A percentile compares a stretch with the other conserved stretches of the same genome.
phyloP scores from a whole-genome alignment of 2,888 invertebrate genomes.

The Cosmia trapezina region DNA sequence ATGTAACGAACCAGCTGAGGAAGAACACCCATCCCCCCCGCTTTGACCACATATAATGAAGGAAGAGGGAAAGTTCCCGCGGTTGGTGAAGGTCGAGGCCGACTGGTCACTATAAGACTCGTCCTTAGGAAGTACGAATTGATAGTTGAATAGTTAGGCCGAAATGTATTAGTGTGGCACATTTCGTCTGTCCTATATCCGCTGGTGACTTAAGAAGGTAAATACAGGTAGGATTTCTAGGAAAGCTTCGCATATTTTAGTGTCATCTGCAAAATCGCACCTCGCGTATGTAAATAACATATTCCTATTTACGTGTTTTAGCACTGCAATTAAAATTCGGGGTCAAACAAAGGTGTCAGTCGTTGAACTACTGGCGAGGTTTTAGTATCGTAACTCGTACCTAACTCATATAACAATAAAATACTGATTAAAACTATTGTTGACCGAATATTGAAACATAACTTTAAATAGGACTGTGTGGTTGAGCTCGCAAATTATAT shows the following conservation, averaged over 20 bases:
- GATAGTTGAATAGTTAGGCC: slow-evolving; percentile 71
- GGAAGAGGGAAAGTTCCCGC: slow-evolving; percentile 8
- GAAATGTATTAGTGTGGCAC: slow-evolving; percentile 73
- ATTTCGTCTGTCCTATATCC: slow-evolving; percentile 39
- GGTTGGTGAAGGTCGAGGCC: slow-evolving; percentile 57
- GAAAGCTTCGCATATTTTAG: slow-evolving; percentile 6
- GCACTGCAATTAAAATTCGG: slow-evolving; percentile 41
- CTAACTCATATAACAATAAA: slow-evolving; percentile 29
- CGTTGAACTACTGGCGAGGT: slow-evolving; percentile 26
- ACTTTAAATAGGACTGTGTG: neutral
- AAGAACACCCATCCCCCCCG: slow-evolving; percentile 52
- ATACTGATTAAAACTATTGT: slow-evolving; percentile 28
- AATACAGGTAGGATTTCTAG: slow-evolving; percentile 20
- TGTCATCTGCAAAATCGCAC: slow-evolving; percentile 23
- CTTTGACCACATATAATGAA: slow-evolving; percentile 45
- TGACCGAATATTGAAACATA: slow-evolving; percentile 37
- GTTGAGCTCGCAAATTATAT: slow-evolving; percentile 24
- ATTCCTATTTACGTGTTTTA: slow-evolving; percentile 24
- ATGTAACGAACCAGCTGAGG: slow-evolving; percentile 69
- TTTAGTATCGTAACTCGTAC: slow-evolving; percentile 8
- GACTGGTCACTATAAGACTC: slow-evolving; percentile 69
- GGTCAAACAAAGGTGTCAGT: slow-evolving; percentile 41
- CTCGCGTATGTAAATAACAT: slow-evolving; percentile 34
- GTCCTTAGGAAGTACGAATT: slow-evolving; percentile 69
- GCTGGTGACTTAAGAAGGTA: slow-evolving; percentile 23